Percentiles rank a stretch among this genome's conserved stretches.
These are phyloP conservation scores for Coregonus ussuriensis DNA, from an alignment of 2,797 vertebrate species.

Conservation along the genomic window DNA sequence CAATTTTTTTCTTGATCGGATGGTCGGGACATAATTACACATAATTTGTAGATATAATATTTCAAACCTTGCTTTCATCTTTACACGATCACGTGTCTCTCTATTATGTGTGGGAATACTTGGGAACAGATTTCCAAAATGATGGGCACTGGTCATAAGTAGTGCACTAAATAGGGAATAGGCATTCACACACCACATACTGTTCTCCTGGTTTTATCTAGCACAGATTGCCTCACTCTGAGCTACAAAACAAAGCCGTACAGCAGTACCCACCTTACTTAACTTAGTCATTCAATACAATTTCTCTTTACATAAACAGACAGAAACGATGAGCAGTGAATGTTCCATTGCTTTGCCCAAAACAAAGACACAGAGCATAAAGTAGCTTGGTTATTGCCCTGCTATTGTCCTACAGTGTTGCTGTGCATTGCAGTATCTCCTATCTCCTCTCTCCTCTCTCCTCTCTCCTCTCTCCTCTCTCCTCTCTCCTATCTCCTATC, in stretches of 20 bases:
- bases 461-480: too few species aligned
- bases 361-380: too few species aligned
- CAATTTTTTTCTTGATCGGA: too few species aligned
- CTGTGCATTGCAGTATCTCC: background rate
- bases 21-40: too few species aligned
- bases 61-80: too few species aligned
- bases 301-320: background rate
- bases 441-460: background rate
- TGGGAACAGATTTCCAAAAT: too few species aligned
- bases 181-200: too few species aligned
- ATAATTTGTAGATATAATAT: too few species aligned
- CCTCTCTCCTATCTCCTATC: background rate
- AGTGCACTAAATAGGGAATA: too few species aligned
- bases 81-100: too few species aligned
- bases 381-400: background rate
- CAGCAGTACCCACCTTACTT: background rate
- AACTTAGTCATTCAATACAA: background rate
- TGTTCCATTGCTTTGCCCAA: background rate
- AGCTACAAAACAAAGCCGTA: background rate
- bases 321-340: background rate
- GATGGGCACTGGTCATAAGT: too few species aligned
- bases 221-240: conserved; percentile 33
- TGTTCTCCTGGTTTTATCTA: conserved; percentile 3
- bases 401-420: background rate
- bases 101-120: too few species aligned